Evolutionary conservation across 2,888 invertebrate genomes (phyloP).

Genomic region (Dorcus parallelipipedus): DNA sequence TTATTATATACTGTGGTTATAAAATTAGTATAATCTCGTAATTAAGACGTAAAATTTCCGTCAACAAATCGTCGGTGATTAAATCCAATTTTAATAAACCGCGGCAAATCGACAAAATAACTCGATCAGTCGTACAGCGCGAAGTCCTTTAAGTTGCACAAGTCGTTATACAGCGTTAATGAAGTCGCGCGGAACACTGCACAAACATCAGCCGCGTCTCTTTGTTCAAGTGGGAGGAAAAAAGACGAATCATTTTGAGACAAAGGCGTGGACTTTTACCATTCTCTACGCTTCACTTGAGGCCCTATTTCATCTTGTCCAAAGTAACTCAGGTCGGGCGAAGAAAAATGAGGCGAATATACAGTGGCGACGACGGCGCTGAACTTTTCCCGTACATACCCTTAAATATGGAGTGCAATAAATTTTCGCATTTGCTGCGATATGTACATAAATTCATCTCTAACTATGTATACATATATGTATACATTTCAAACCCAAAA

Average conservation of each 20-base stretch:
- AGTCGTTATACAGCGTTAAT: conserved; percentile 28
- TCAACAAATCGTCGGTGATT: background rate
- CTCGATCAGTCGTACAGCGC: conserved; percentile 26
- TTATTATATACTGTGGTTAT: too few relatives aligned
- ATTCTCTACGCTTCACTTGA: conserved; percentile 32
- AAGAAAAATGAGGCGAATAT: conserved; percentile 30
- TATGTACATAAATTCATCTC: background rate
- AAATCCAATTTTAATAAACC: background rate
- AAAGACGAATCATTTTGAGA: conserved; percentile 26
- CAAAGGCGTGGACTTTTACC: conserved; percentile 25
- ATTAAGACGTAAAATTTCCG: too few relatives aligned
- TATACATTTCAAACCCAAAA: too few relatives aligned
- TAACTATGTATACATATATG: too few relatives aligned
- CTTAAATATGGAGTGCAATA: background rate
- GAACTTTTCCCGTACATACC: background rate
- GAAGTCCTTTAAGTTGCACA: conserved; percentile 8
- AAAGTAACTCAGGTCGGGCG: conserved; percentile 23
- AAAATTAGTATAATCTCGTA: too few relatives aligned
- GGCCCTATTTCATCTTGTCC: conserved; percentile 30
- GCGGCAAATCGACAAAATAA: conserved; percentile 18
- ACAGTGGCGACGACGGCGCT: conserved; percentile 4
- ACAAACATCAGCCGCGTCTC: conserved; percentile 24
- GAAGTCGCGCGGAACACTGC: conserved; percentile 24
- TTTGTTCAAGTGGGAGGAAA: conserved; percentile 25
- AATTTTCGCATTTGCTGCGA: background rate